Conservation (phyloP, 2,113 vertebrate species). For the Oceanites oceanicus region DNA sequence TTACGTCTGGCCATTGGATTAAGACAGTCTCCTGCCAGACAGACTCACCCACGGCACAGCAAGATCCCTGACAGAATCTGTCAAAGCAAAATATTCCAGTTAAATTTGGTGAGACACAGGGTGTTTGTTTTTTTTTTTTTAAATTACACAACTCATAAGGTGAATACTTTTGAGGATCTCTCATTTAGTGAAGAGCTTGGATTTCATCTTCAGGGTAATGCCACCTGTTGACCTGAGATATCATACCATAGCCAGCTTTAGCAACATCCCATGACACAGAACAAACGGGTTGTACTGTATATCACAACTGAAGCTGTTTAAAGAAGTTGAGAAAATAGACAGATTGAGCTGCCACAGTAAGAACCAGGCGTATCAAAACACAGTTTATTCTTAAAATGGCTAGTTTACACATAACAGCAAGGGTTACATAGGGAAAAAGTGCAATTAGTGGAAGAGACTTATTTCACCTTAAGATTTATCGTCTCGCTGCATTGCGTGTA, state of each 20-base stretch:
- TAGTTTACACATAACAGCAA: constrained; percentile 44
- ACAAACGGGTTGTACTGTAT: neutral
- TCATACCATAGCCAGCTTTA: neutral
- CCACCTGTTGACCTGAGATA: neutral
- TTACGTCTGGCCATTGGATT: neutral
- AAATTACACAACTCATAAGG: neutral
- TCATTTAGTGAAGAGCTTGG: neutral
- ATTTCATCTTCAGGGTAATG: neutral
- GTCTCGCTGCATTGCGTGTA: neutral
- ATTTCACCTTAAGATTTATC: neutral
- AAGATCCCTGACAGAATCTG: neutral
- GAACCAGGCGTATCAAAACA: constrained; percentile 65
- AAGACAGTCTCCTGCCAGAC: neutral
- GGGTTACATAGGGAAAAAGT: constrained; percentile 21
- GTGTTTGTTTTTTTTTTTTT: neutral
- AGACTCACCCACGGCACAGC: neutral
- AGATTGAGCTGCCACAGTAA: neutral
- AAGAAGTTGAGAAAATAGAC: neutral
- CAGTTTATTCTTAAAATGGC: constrained; percentile 68
- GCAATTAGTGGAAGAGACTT: constrained; percentile 8
- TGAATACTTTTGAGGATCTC: neutral
- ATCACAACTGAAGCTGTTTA: neutral
- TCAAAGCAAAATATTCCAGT: neutral
- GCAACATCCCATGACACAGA: neutral
- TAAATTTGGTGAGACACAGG: neutral